phyloP scores from a whole-genome alignment of 2,888 invertebrate genomes.

The Athrips mouffetella region DNA sequence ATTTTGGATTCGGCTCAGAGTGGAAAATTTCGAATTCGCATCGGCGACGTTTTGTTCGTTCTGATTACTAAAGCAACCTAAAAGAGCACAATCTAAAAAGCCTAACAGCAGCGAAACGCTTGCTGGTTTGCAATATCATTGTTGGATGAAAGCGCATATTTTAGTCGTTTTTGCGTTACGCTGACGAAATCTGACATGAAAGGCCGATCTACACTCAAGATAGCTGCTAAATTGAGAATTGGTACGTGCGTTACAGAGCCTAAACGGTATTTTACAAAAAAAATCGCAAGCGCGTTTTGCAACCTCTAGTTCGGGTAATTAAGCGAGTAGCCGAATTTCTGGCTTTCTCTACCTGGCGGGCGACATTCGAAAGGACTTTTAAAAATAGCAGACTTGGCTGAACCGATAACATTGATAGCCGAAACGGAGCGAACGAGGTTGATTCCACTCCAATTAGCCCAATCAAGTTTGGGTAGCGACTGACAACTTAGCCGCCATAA shows the following conservation, averaged over 20 bases:
- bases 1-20: conserved; percentile 9
- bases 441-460: conserved; percentile 25
- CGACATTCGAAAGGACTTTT: not conserved
- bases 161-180: conserved; percentile 4
- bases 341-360: conserved; percentile 5
- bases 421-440: conserved; percentile 2
- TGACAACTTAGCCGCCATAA: conserved; percentile 4
- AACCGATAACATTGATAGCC: not conserved
- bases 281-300: not conserved
- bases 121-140: conserved; percentile 3
- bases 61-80: not conserved
- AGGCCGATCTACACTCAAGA: conserved; percentile 1
- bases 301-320: not conserved
- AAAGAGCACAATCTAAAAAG: not conserved
- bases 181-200: conserved; percentile 1
- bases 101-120: not conserved
- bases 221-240: conserved; percentile 13
- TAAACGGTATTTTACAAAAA: conserved; percentile 13
- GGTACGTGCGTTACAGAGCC: conserved; percentile 4
- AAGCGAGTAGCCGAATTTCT: not conserved
- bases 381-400: not conserved
- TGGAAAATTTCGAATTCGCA: not conserved
- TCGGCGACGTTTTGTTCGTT: too few species aligned
- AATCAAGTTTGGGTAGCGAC: conserved; percentile 12
- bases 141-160: conserved; percentile 2